Base-by-base conservation (phyloP, 1,140 invertebrate genomes). In the Trichogramma pretiosum region DNA sequence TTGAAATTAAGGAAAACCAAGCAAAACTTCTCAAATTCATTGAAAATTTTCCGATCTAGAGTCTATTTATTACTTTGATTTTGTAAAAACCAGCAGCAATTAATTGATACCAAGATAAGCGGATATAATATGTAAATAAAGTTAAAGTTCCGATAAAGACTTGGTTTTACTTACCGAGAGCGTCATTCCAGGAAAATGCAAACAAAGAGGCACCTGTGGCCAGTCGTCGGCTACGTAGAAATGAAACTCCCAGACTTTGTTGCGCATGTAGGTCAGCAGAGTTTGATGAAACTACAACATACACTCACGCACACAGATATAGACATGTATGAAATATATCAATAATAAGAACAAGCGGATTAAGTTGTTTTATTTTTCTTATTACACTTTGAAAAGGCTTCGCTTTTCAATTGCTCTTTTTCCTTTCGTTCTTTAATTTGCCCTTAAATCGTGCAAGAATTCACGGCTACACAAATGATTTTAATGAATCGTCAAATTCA, bases 211-310 rank as follows among this genome's bases (percentile, higher is more conserved):
- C 36, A 86, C 79, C 54, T 86, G 81, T 21, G 85, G 86, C 85
- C 85, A 89, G 66, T 77, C 80, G 70, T 87, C 86, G 61, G 83
- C 79, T 61, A 89, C 84, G 78, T 89, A 89, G 77, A 88, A 88
- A 73, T 86, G 76, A 73, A 89, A 89, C 61, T 88, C 81, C 85
- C 85, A 88, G 66, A 89, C 84, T 63, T 79, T 80, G 71, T 89
- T 85, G 71, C 81, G 82, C 66, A 86, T 78, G 75, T 83, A 88
- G 73, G 86, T 89, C 75, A 84, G 78, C 66, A 89, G 76, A 58
- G 86, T 88, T 74, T 88, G 85, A 76, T 89, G 86, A 77, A 89
- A 87, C 85, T 89, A 74, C 21, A 78, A 80, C n/a, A n/a, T n/a
- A n/a, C n/a, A n/a, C n/a, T n/a, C n/a, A n/a, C n/a, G n/a, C n/a